Base-by-base conservation (phyloP, 2,113 vertebrate genomes). In the Hippocampus guttulatus region DNA sequence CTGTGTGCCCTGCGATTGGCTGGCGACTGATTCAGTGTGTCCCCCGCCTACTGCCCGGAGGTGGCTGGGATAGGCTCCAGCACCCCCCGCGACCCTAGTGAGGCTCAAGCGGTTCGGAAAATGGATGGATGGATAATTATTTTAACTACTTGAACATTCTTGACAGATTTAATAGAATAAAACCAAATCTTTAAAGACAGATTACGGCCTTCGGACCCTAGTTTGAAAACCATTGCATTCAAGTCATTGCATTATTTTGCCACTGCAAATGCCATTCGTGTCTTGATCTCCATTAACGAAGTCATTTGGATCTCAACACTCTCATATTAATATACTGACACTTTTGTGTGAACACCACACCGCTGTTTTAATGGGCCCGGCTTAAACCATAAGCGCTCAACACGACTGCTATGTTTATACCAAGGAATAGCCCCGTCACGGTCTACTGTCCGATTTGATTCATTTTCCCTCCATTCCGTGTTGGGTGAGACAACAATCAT, bases 241-340 rank as follows among this genome's bases (percentile, higher is more conserved):
- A 72, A 80, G 74, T 69, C 83, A 79, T 85, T 76, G 73, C 76
- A 88, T 89, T 82, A 83, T 83, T 62, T 75, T 30, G 9, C 65
- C 8, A 81, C 66, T 33, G 14, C 45, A 81, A 81, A 85, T 84
- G 76, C 69, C 78, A 85, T 87, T 84, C 79, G 83, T 43, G 62
- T 83, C 69, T 85, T 77, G 76, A 81, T 81, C 81, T 76, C 74
- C 84, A 87, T 90, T 87, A 78, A 78, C 73, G 76, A 64, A 81
- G 76, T 79, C 78, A 70, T 86, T 88, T 88, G 64, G 76, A 81
- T 82, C 54, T 60, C 30, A 25, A 52, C 57, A 68, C 64, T 75
- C 9, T 75, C 69, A 18, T 12, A 58, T 79, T 82, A 77, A 86
- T 83, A 78, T 75, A 68, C 76, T 83, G 78, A 81, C 85, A 78